Evolutionary conservation across 2,888 invertebrate species (phyloP).

Genomic region (Synergus gifuensis): DNA sequence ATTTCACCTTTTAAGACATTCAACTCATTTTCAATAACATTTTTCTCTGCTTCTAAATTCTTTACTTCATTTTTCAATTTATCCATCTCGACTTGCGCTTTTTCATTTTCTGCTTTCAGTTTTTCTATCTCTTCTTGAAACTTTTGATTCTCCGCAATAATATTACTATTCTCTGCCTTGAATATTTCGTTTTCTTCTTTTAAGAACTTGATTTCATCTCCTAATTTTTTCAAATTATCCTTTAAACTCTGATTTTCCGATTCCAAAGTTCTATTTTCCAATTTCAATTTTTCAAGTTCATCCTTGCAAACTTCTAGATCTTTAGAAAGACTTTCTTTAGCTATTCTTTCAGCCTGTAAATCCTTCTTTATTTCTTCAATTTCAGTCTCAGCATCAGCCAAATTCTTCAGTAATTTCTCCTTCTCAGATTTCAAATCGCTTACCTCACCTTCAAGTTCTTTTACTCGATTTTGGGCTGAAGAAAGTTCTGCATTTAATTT

Average conservation of each 20-base stretch:
- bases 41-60: slow-evolving; percentile 46
- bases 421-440: slow-evolving; percentile 49
- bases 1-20: not conserved
- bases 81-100: slow-evolving; percentile 46
- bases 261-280: slow-evolving; percentile 48
- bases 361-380: slow-evolving; percentile 53
- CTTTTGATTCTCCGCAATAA: not conserved
- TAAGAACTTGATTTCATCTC: slow-evolving; percentile 26
- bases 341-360: slow-evolving; percentile 36
- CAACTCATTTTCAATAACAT: not conserved
- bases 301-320: slow-evolving; percentile 43
- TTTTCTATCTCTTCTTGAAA: not conserved
- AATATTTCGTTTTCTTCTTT: not conserved
- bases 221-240: slow-evolving; percentile 44
- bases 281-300: slow-evolving; percentile 50
- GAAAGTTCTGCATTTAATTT: slow-evolving; percentile 44
- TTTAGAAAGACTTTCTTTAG: not conserved
- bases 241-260: slow-evolving; percentile 52
- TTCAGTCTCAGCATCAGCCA: slow-evolving; percentile 51
- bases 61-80: slow-evolving; percentile 52
- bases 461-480: slow-evolving; percentile 35
- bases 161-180: not conserved
- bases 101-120: slow-evolving; percentile 38
- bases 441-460: slow-evolving; percentile 28
- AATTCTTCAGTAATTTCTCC: slow-evolving; percentile 46